Conservation (phyloP, 1,140 invertebrate species). For the Sitophilus oryzae region DNA sequence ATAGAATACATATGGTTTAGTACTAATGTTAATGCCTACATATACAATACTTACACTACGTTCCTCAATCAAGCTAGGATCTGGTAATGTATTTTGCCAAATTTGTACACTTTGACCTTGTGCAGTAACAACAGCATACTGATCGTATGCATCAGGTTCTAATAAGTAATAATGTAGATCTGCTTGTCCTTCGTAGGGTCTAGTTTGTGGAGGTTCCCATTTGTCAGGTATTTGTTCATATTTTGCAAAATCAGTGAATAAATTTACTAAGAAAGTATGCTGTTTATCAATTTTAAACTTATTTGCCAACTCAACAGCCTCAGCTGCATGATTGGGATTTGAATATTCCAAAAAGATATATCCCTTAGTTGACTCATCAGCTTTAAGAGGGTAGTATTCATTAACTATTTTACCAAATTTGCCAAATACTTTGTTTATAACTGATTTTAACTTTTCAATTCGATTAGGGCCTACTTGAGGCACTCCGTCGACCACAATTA, state of each 20-base stretch:
- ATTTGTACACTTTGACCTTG: conserved; percentile 75
- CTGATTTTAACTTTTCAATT: conserved; percentile 86
- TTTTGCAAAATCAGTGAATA: conserved; percentile 89
- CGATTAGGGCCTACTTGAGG: conserved; percentile 89
- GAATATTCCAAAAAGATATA: conserved; percentile 93
- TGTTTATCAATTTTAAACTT: conserved; percentile 95
- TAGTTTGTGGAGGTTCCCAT: conserved; percentile 83
- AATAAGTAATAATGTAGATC: conserved; percentile 89
- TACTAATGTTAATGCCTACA: background rate
- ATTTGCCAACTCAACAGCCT: conserved; percentile 82
- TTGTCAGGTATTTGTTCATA: conserved; percentile 88
- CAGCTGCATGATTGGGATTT: conserved; percentile 70
- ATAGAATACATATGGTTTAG: conserved; percentile 1
- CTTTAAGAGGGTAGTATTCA: conserved; percentile 81
- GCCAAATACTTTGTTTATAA: conserved; percentile 87
- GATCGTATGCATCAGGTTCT: conserved; percentile 92
- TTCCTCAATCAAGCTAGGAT: conserved; percentile 77
- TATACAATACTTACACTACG: conserved; percentile 58
- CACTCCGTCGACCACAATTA: conserved; percentile 94
- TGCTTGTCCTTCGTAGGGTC: conserved; percentile 79
- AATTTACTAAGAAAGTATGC: conserved; percentile 92
- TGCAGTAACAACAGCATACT: conserved; percentile 86
- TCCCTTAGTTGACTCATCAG: conserved; percentile 83
- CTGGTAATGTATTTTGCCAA: conserved; percentile 84
- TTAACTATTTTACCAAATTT: conserved; percentile 89